phyloP scores from a whole-genome alignment of 2,797 vertebrate genomes.

The Helicolenus hilgendorfi region DNA sequence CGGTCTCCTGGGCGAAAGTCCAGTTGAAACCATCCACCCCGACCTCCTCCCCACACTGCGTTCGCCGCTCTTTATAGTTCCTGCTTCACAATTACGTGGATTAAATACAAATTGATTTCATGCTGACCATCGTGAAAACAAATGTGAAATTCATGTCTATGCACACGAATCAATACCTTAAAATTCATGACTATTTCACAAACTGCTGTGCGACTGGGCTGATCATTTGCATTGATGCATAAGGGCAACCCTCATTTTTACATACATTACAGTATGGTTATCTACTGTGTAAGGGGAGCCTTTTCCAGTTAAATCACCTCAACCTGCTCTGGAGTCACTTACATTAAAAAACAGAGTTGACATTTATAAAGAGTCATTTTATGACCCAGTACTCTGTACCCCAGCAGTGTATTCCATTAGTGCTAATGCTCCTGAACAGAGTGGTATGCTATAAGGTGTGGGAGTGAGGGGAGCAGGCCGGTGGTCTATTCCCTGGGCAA shows the following conservation, averaged over 20 bases:
- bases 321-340: slow-evolving; percentile 41
- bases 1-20: too few relatives aligned
- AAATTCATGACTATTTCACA: too few relatives aligned
- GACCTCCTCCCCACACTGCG: too few relatives aligned
- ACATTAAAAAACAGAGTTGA: slow-evolving; percentile 51
- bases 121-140: too few relatives aligned
- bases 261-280: background rate
- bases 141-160: too few relatives aligned
- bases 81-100: too few relatives aligned
- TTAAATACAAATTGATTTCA: too few relatives aligned
- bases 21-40: too few relatives aligned
- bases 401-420: slow-evolving; percentile 51
- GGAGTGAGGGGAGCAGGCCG: background rate
- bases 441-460: background rate
- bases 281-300: background rate
- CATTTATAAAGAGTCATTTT: slow-evolving; percentile 64
- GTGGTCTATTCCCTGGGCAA: background rate
- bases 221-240: background rate
- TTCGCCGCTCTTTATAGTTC: too few relatives aligned
- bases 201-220: background rate
- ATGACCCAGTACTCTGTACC: slow-evolving; percentile 17
- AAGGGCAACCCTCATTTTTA: background rate
- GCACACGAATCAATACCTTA: too few relatives aligned
- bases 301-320: slow-evolving; percentile 25
- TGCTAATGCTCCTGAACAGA: slow-evolving; percentile 14